These are phyloP conservation scores for Microtus richardsoni DNA, from an alignment of 2,113 vertebrate genomes.

Conservation along the genomic window DNA sequence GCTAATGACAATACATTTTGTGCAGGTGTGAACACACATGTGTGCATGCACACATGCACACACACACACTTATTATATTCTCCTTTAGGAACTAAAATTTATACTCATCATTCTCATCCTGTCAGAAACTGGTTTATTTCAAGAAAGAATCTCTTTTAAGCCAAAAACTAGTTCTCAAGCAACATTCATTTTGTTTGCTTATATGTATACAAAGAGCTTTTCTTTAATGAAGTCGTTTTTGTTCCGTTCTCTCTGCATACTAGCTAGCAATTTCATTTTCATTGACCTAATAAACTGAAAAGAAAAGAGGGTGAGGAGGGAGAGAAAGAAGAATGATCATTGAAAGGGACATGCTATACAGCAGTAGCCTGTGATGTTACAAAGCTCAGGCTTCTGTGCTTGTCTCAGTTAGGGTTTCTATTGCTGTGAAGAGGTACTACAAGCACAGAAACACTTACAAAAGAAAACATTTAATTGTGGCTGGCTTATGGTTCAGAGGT, in stretches of 20 bases:
- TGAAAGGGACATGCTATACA: too few species aligned
- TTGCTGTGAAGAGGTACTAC: not conserved
- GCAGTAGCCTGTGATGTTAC: too few species aligned
- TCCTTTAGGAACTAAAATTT: slow-evolving; percentile 23
- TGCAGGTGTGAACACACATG: not conserved
- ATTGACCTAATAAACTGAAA: slow-evolving; percentile 45
- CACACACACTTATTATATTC: not conserved
- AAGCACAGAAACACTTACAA: not conserved
- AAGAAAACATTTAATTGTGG: not conserved
- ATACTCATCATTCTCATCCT: slow-evolving; percentile 11
- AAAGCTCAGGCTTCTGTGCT: too few species aligned
- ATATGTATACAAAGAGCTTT: slow-evolving; percentile 31
- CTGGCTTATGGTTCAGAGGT: not conserved
- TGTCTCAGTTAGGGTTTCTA: not conserved
- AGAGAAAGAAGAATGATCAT: too few species aligned
- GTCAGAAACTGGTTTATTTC: slow-evolving; percentile 15
- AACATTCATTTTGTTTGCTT: slow-evolving; percentile 35
- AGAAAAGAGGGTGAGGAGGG: too few species aligned
- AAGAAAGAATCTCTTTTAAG: not conserved
- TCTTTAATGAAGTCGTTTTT: slow-evolving; percentile 6
- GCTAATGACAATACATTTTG: not conserved
- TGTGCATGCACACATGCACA: too few species aligned
- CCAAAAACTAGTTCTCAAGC: not conserved
- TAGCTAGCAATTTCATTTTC: slow-evolving; percentile 58
- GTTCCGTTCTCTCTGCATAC: slow-evolving; percentile 22